Evolutionary conservation across 2,113 vertebrate genomes (phyloP), one percentile per base, ranked within the genome.

Genomic region (Macquaria australasica): DNA sequence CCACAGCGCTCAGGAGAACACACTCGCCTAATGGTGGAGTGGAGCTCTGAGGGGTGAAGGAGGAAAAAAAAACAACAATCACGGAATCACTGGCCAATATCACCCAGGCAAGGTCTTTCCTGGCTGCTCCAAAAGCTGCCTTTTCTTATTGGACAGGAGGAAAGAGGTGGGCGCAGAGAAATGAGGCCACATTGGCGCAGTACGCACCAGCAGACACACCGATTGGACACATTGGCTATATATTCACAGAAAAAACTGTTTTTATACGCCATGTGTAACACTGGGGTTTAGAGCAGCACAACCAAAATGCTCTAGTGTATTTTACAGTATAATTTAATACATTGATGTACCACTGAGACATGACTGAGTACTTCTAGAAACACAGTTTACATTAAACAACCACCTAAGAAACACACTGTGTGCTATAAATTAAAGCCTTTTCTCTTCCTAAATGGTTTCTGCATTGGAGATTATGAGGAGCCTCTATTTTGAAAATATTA

Each of bases 101-200:
- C 37, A 79, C 2, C 68, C 73, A 51, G 62, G 77, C 59, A 63
- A 64, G 74, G 77, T 82, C 81, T 82, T 62, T 64, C 68, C 84
- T 34, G 53, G 58, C 78, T 80, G 83, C 41, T 87, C 77, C 59
- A 56, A 48, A 70, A 62, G 16, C 60, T 15, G 64, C 34, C 16
- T 63, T 15, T 15, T 85, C 85, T 75, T 6, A 93, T 89, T 94
- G 93, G 93, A 69, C 81, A 50, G 41, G 3, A 1, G 28, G 31
- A 34, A 50, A 82, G 77, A 77, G 90, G 89, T 45, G 81, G 88
- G 70, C 34, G 64, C 69, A 50, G 37, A 28, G 4, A 55, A 78
- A 78, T n/a, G 66, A 75, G 74, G 77, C 51, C 59, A 85, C 83
- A 90, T 86, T 90, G 80, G 88, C 60, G 85, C 60, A 59, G 39